These are phyloP conservation scores for Stylophora pistillata DNA, from an alignment of 64 coral and sea anemone species.

Conservation along the genomic window DNA sequence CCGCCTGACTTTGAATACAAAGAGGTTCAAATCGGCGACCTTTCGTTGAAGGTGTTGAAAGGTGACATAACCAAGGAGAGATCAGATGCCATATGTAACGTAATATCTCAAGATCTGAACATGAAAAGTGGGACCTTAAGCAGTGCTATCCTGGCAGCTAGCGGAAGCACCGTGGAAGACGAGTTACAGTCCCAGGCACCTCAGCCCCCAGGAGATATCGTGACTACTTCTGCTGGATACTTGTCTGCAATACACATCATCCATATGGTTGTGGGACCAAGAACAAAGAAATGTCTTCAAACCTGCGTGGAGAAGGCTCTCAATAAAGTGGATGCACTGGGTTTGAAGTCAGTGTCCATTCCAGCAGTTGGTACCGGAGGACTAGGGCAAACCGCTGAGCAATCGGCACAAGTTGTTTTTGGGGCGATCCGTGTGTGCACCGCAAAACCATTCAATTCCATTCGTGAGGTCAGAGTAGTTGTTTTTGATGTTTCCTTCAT, in stretches of 20 bases:
- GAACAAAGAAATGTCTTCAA: slow-evolving; percentile 19
- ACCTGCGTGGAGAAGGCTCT: slow-evolving; percentile 25
- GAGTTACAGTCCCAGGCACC: background rate
- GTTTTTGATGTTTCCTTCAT: background rate
- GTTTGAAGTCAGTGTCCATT: slow-evolving; percentile 20
- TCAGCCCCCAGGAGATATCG: background rate
- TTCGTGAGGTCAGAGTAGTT: slow-evolving; percentile 3
- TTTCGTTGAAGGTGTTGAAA: background rate
- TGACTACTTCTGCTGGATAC: background rate
- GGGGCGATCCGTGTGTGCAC: background rate
- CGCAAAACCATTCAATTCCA: background rate
- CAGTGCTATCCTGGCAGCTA: background rate
- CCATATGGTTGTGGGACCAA: slow-evolving; percentile 21
- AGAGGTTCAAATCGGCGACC: background rate
- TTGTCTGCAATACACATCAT: background rate
- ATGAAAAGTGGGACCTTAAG: slow-evolving; percentile 32
- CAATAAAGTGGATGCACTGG: background rate
- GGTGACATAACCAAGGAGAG: background rate
- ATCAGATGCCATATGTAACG: slow-evolving; percentile 28
- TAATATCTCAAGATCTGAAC: slow-evolving; percentile 9
- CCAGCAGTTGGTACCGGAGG: slow-evolving; percentile 41
- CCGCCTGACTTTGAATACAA: background rate
- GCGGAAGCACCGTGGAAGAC: background rate
- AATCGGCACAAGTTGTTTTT: slow-evolving; percentile 6
- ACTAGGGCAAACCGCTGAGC: slow-evolving; percentile 4